Base-by-base conservation (phyloP, 2,797 vertebrate genomes). In the Hoplostethus mediterraneus region DNA sequence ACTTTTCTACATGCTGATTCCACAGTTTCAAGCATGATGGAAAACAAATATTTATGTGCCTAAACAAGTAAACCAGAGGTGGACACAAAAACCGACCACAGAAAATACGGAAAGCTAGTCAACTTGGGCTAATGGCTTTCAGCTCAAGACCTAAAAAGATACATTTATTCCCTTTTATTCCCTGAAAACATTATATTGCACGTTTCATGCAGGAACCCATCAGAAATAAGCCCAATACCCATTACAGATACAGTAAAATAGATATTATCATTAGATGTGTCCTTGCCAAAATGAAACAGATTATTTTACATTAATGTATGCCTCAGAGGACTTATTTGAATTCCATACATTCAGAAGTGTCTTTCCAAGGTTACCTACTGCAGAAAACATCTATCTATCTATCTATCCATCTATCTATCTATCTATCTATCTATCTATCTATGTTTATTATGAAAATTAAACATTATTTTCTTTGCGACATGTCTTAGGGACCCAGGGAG, bases 301-400 rank as follows among this genome's bases (percentile, higher is more conserved):
- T 36, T 55, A 55, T 25, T 13, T 31, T 14, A 28, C 9, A 16
- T 55, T 55, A 31, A 54, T 54, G 53, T 31, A 54, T 54, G 28
- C 28, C 53, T 54, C 25, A 30, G 30, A 54, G 28, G 53, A 55
- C 30, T 55, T 33, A 31, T 55, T 55, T 55, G 53, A 55, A 55
- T 55, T 14, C 53, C 12, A 55, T 55, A 55, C 13, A 31, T 55
- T 55, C 30, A 55, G 14, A 16, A 36, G 30, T 55, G 53, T 14
- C 12, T 7, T 33, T 14, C 53, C 53, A 55, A 55, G 53, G 53
- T 14, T 55, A 55, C 28, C 30, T 33, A 33, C 7, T 55, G 33
- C 53, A n/a, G 53, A 14, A 31, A 55, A 48, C n/a, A 3, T 11
- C 44, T 47, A 11, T 47, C 14, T 47, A 13, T 47, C 13, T 47